Conservation (phyloP, 2,113 vertebrate genomes). For the Geococcyx californianus region DNA sequence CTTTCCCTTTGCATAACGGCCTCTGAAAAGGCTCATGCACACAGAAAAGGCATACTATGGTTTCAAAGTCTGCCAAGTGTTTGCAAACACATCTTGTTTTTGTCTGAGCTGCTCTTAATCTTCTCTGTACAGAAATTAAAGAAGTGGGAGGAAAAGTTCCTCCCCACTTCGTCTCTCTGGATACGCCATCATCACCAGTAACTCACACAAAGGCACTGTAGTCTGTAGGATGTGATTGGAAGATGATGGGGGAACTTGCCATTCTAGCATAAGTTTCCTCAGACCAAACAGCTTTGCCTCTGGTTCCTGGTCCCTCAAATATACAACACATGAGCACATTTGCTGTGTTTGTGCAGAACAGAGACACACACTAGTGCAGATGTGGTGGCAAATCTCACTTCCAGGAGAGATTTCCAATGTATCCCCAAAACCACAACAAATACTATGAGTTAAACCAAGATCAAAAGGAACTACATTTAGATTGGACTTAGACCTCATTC, state of each 20-base stretch:
- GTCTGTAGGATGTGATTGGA: neutral
- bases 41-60: neutral
- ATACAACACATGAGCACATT: accelerated
- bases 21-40: neutral
- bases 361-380: accelerated
- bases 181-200: neutral
- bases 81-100: conserved; percentile 4
- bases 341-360: neutral
- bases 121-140: neutral
- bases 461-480: neutral
- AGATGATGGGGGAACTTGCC: neutral
- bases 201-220: neutral
- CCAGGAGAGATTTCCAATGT: neutral
- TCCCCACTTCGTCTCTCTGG: neutral
- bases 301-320: neutral
- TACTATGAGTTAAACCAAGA: neutral
- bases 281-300: neutral
- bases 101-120: neutral
- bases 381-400: neutral
- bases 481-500: neutral
- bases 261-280: neutral
- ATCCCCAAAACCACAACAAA: neutral
- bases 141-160: neutral
- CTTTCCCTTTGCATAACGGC: neutral
- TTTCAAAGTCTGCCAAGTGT: neutral